phyloP scores from a whole-genome alignment of 1,140 invertebrate genomes.

The Trachymyrmex cornetzi region DNA sequence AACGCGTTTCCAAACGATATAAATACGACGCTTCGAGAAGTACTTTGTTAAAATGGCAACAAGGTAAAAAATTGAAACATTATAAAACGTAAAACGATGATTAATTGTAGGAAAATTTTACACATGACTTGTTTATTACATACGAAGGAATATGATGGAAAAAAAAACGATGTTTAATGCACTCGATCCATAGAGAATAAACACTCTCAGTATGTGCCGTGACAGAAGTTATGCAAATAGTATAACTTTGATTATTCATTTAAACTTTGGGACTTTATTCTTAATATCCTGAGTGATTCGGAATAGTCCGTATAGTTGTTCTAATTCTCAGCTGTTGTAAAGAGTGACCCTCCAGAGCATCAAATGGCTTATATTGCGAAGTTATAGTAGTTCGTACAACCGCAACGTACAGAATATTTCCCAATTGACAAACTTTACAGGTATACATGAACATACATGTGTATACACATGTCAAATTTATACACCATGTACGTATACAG shows the following conservation, averaged over 20 bases:
- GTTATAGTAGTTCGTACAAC: constrained; percentile 1
- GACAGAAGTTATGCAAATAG: not conserved
- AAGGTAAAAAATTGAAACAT: not conserved
- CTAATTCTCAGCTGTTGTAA: constrained; percentile 34
- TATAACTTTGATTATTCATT: constrained; percentile 3
- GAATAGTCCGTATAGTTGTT: not conserved
- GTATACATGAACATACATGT: not conserved
- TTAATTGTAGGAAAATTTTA: constrained; percentile 1
- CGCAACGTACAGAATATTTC: constrained; percentile 41
- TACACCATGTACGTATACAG: no score
- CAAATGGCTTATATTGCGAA: constrained; percentile 38
- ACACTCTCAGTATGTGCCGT: not conserved
- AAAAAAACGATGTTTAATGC: not conserved
- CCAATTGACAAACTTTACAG: constrained; percentile 52
- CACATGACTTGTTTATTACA: not conserved
- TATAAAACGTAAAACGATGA: not conserved
- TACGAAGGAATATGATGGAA: not conserved
- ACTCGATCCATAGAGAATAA: not conserved
- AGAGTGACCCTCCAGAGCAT: constrained; percentile 29
- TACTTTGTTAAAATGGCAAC: not conserved
- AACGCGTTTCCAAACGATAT: constrained; percentile 14
- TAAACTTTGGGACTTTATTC: constrained; percentile 2
- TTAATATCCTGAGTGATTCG: constrained; percentile 1
- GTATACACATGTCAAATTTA: not conserved
- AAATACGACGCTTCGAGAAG: constrained; percentile 4